Percentiles rank a stretch among this genome's conserved stretches.
Conservation (phyloP, 2,888 invertebrate genomes). For the Neria commutata region DNA sequence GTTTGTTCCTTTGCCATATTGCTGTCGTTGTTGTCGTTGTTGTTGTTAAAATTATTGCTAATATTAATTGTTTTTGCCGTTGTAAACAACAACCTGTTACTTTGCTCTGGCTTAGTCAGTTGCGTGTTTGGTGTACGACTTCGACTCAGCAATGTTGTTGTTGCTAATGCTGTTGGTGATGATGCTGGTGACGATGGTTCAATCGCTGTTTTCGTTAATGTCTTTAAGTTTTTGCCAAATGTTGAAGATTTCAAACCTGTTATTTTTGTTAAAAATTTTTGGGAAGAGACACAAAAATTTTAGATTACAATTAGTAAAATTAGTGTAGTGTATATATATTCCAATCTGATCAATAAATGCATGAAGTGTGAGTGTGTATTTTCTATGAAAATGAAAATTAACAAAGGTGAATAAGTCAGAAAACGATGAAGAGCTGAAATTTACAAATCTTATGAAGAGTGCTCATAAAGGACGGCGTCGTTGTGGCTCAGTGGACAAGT, state of each 20-base stretch:
- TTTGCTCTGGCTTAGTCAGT: conserved; percentile 32
- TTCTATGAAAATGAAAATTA: too few species aligned
- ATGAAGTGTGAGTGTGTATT: too few species aligned
- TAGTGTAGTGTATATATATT: too few species aligned
- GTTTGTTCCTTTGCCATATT: conserved; percentile 30
- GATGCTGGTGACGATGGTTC: background rate
- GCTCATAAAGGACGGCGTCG: too few species aligned
- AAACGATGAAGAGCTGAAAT: too few species aligned
- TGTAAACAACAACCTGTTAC: conserved; percentile 43
- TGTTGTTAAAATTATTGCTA: conserved; percentile 17
- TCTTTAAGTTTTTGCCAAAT: conserved; percentile 56
- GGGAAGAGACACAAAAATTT: too few species aligned
- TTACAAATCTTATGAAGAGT: too few species aligned
- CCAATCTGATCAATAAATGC: too few species aligned
- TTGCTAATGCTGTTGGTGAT: conserved; percentile 14
- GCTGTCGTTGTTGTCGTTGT: conserved; percentile 25
- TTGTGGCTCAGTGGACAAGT: too few species aligned
- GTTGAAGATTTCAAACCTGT: conserved; percentile 55
- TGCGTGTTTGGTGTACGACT: conserved; percentile 25
- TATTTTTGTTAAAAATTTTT: conserved; percentile 14
- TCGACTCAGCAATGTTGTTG: conserved; percentile 25
- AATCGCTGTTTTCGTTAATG: conserved; percentile 36
- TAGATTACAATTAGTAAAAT: too few species aligned
- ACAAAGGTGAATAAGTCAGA: too few species aligned
- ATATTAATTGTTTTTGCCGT: conserved; percentile 46